Evolutionary conservation across 2,888 invertebrate species (phyloP).

Genomic region (Spialia ferax): DNA sequence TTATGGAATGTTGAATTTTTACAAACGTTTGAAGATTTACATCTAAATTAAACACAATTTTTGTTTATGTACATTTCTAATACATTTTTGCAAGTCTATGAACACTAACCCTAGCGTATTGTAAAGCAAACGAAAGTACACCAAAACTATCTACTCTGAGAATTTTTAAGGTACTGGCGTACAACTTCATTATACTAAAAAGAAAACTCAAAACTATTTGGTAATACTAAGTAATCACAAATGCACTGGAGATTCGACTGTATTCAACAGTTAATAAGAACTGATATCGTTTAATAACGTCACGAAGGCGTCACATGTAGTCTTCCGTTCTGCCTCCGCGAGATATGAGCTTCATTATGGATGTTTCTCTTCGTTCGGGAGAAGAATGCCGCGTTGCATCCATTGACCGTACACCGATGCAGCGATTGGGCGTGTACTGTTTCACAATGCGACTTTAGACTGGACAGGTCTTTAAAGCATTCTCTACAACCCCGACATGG

Average conservation of each 20-base stretch:
- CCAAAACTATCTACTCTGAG: constrained; percentile 46
- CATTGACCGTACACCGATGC: constrained; percentile 91
- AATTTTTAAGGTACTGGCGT: constrained; percentile 65
- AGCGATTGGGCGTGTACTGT: constrained; percentile 89
- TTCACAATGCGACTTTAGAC: constrained; percentile 91
- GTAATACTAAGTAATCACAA: constrained; percentile 79
- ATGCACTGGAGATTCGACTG: constrained; percentile 66
- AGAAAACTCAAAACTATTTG: constrained; percentile 62
- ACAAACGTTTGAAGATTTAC: constrained; percentile 48
- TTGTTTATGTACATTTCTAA: constrained; percentile 37
- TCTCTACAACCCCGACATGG: constrained; percentile 91
- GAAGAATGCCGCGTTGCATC: constrained; percentile 92
- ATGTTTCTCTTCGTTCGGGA: constrained; percentile 92
- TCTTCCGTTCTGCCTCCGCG: constrained; percentile 69
- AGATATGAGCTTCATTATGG: constrained; percentile 90
- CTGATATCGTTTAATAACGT: constrained; percentile 55
- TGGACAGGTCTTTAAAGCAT: constrained; percentile 87
- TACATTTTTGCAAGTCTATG: constrained; percentile 18
- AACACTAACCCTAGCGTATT: background rate
- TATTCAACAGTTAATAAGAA: constrained; percentile 43
- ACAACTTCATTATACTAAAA: constrained; percentile 42
- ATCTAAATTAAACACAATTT: constrained; percentile 15
- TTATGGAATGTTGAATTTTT: constrained; percentile 78
- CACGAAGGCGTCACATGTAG: constrained; percentile 67
- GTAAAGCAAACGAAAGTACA: constrained; percentile 33